Base-by-base conservation (phyloP, 2,797 vertebrate genomes). In the Pelobates cultripes region DNA sequence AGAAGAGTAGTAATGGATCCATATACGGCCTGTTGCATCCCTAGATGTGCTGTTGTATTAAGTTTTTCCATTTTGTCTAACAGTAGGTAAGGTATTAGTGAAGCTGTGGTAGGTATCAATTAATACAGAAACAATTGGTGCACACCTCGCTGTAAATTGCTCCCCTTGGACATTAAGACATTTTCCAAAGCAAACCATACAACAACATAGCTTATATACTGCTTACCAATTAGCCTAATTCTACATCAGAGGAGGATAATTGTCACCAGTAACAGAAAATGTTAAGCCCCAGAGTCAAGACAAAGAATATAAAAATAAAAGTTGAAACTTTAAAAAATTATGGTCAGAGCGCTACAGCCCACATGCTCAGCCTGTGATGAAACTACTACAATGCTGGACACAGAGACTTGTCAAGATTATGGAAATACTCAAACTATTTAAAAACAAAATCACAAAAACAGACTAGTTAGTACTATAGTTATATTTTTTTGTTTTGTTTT, bases 171-270 rank as follows among this genome's bases (percentile, higher is more conserved):
- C 60, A 72, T 51, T 70, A 5, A 60, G 57, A 84, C 73, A 76
- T 84, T 79, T 84, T 80, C 77, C 82, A 84, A 84, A 84, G 77
- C 73, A 80, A 79, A 79, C 15, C 55, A 44, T 63, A 72, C 72
- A 75, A 75, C 53, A 64, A 70, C 57, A 78, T 63, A 41, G 47
- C 15, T 68, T 70, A 72, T 47, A 10, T 57, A 71, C 55, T 75
- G 67, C 55, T 57, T 79, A 64, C 77, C 66, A 84, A 84, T 84
- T 84, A 84, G 70, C 68, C 57, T 84, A 75, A 79, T 84, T 75
- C 79, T 64, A 74, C 77, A 70, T 70, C 72, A 75, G 60, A 42
- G 67, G 67, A 83, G 67, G 42, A 70, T 75, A 83, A 83, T 83
- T 76, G 77, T 75, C 73, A 69, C 77, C 70, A 73, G 77, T 66